Evolutionary conservation across 2,888 invertebrate species (phyloP), one percentile per base, ranked within the genome.

Genomic region (Pollenia angustigena): DNA sequence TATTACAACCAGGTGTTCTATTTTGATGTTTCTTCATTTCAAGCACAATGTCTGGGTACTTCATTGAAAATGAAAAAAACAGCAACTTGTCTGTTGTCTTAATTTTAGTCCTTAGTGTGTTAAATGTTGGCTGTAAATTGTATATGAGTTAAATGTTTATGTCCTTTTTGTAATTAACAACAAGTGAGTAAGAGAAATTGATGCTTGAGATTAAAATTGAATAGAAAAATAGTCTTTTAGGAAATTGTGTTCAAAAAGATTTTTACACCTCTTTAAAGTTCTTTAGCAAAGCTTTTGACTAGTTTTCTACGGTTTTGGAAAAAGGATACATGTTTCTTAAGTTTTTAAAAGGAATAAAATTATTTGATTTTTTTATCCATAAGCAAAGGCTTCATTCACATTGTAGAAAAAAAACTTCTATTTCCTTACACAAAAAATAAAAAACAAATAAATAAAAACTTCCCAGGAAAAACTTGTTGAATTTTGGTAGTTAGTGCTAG

Each of bases 1-100:
- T 71, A 80, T 85, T 82, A 60, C 82, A 62, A 44, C 32, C 78
- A 82, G 85, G 82, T 85, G 81, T 64, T 78, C 79, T 54, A 72
- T 81, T 71, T 60, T 85, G 42, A 62, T 85, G 46, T 76, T 76
- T 76, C 58, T 76, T 52, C n/a, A 16, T 62, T 50, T 42, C 18
- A 12, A 74, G 62, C 71, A 18, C 42, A 54, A 42, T 48, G 71
- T 71, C 81, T 68, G 40, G 40, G 18, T 23, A 46, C 42, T 66
- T 66, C 54, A 81, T 76, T 44, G 44, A 72, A 58, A 78, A 66
- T 32, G 32, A 6, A 32, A 32, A 32, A 32, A 32, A 32, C 32
- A 6, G 32, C 32, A 32, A 80, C 44, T 79, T 79, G 64, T 58
- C 72, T 62, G 42, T 56, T 78, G 76, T 64, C 54, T 76, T 82